Evolutionary conservation across 2,113 vertebrate genomes (phyloP), one percentile per base, ranked within the genome.

Genomic region (Cyprinodon brontotheroides): DNA sequence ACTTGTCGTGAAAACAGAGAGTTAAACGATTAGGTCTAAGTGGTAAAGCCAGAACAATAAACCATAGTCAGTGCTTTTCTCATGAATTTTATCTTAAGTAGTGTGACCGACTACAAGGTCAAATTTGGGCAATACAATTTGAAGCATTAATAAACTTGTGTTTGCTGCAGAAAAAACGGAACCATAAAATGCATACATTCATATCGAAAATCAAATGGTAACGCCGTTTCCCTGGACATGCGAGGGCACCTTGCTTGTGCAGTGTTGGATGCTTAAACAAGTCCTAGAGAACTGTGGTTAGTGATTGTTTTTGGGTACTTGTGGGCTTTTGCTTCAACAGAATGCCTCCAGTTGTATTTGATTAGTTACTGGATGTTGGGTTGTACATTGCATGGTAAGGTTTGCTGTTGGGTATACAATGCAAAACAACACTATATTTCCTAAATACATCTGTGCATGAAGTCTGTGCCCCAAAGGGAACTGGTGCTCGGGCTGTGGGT

Each of bases 401-500:
- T 65, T 81, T 66, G 50, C n/a, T 29, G 9, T 12, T 45, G 14
- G 45, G 57, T 48, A 74, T 67, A 47, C n/a, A 61, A 57, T 82
- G 65, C 39, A 75, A 75, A 57, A 29, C 57, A 61, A 73, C 69
- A 65, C 47, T 9, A 37, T 72, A 36, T 63, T 73, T 83, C 61
- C 78, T 72, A 53, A 61, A 70, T 36, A 50, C 45, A 74, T 29
- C 29, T 29, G 29, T 29, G 29, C 29, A 47, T 1, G 14, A 72
- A 50, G 20, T 59, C 53, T 71, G 39, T 64, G 77, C 77, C 79
- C 86, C 59, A 39, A 36, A 72, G 68, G 72, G 75, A 82, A 69
- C 71, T 81, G 79, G 77, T 88, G 80, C 67, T 76, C 43, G 70
- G 68, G 77, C 81, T 80, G 79, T 72, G 84, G 74, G 79, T 77